phyloP scores from a whole-genome alignment of 92 coral and sea anemone genomes.

The Phymanthus crucifer region DNA sequence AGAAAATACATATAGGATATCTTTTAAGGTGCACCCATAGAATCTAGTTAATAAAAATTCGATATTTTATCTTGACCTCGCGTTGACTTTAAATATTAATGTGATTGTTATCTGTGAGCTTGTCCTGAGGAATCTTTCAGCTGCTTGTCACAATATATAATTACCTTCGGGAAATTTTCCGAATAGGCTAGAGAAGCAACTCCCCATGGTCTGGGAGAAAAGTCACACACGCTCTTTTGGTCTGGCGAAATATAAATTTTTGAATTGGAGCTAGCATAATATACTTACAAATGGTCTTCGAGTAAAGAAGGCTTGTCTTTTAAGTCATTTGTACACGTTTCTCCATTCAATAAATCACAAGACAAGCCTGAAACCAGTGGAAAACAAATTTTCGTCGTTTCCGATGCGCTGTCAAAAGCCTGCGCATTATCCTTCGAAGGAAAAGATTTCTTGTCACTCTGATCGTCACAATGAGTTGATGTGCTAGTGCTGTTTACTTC shows the following conservation, averaged over 20 bases:
- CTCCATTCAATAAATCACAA: not conserved
- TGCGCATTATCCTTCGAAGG: slow-evolving; percentile 38
- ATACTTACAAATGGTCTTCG: slow-evolving; percentile 25
- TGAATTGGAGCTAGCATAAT: not conserved
- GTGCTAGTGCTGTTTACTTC: slow-evolving; percentile 9
- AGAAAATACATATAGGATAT: not conserved
- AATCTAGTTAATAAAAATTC: not conserved
- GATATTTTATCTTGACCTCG: not conserved
- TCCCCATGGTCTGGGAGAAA: not conserved
- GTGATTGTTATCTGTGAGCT: not conserved
- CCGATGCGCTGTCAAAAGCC: slow-evolving; percentile 31
- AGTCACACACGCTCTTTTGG: not conserved
- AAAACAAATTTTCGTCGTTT: slow-evolving; percentile 34
- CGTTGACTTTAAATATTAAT: not conserved
- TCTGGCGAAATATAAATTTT: not conserved
- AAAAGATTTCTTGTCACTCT: slow-evolving; percentile 16
- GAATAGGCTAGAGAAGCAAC: slow-evolving; percentile 1
- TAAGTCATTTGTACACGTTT: not conserved
- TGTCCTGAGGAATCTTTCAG: not conserved
- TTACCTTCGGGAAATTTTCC: not conserved
- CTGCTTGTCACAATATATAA: not conserved
- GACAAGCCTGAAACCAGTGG: slow-evolving; percentile 18
- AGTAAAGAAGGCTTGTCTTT: slow-evolving; percentile 23
- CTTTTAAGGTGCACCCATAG: not conserved
- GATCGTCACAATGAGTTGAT: not conserved